Conservation (phyloP, 1,140 invertebrate species). For the Ips typographus region DNA sequence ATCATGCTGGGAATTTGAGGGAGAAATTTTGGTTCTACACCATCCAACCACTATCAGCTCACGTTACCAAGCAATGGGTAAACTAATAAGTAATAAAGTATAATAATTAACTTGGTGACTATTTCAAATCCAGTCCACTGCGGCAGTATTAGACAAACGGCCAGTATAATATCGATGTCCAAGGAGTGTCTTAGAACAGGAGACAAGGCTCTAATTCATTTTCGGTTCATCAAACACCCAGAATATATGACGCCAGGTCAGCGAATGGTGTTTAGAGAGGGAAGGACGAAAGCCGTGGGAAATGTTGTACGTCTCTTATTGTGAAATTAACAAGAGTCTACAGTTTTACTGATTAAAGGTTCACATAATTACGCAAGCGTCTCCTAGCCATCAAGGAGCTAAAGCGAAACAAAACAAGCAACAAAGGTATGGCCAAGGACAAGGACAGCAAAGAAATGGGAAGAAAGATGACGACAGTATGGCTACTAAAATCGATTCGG, state of each 20-base stretch:
- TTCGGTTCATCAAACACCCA: conserved; percentile 98
- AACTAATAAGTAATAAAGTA: conserved; percentile 21
- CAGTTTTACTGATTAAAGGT: conserved; percentile 5
- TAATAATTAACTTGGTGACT: too few species aligned
- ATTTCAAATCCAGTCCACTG: conserved; percentile 78
- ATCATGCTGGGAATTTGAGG: conserved; percentile 99
- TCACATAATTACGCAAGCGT: conserved; percentile 66
- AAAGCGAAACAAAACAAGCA: conserved; percentile 61
- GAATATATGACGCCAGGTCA: conserved; percentile 93
- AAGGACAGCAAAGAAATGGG: conserved; percentile 10
- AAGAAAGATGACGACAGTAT: conserved; percentile 2
- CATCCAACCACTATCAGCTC: conserved; percentile 98
- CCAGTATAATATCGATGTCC: conserved; percentile 95
- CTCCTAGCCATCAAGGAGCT: conserved; percentile 47
- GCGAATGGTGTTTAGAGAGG: conserved; percentile 95
- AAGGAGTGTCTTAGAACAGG: conserved; percentile 95
- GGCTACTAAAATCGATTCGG: background rate
- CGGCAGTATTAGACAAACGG: conserved; percentile 96
- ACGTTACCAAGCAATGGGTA: conserved; percentile 98
- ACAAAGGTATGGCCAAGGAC: conserved; percentile 35
- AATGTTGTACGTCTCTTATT: conserved; percentile 62
- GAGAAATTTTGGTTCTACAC: conserved; percentile 96
- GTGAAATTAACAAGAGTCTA: too few species aligned
- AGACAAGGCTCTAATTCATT: conserved; percentile 93
- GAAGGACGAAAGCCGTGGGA: conserved; percentile 96